Percentiles rank a stretch among this genome's conserved stretches.
phyloP scores from a whole-genome alignment of 2,888 invertebrate species.

The Rutpela maculata region DNA sequence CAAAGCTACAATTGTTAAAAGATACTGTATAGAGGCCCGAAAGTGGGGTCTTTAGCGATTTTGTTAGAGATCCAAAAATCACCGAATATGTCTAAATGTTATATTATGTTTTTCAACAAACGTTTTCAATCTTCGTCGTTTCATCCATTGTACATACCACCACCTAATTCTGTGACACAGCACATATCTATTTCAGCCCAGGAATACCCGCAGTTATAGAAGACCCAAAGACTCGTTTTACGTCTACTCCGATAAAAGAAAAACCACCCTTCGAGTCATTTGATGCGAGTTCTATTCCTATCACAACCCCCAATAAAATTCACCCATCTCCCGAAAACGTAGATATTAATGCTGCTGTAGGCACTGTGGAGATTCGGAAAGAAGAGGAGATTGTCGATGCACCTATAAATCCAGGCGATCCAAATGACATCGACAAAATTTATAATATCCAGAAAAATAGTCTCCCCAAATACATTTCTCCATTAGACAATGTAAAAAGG shows the following conservation, averaged over 20 bases:
- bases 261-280: constrained; percentile 22
- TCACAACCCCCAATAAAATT: constrained; percentile 14
- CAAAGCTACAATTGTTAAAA: too few relatives aligned
- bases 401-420: constrained; percentile 52
- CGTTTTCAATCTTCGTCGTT: neutral
- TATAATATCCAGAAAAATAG: constrained; percentile 38
- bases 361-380: neutral
- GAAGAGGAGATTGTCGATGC: constrained; percentile 11
- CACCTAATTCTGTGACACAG: constrained; percentile 27
- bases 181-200: constrained; percentile 37
- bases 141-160: neutral
- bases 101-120: too few relatives aligned
- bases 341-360: neutral
- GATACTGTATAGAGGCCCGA: too few relatives aligned
- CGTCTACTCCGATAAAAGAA: constrained; percentile 39
- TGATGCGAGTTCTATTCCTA: constrained; percentile 28
- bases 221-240: constrained; percentile 20
- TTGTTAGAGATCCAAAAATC: too few relatives aligned
- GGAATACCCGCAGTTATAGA: neutral
- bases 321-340: neutral
- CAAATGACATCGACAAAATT: constrained; percentile 62
- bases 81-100: too few relatives aligned
- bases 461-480: constrained; percentile 68
- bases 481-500: constrained; percentile 66
- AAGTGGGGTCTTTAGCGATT: too few relatives aligned